These are phyloP conservation scores for Patella caerulea DNA, from an alignment of 2,888 invertebrate genomes.

Conservation along the genomic window DNA sequence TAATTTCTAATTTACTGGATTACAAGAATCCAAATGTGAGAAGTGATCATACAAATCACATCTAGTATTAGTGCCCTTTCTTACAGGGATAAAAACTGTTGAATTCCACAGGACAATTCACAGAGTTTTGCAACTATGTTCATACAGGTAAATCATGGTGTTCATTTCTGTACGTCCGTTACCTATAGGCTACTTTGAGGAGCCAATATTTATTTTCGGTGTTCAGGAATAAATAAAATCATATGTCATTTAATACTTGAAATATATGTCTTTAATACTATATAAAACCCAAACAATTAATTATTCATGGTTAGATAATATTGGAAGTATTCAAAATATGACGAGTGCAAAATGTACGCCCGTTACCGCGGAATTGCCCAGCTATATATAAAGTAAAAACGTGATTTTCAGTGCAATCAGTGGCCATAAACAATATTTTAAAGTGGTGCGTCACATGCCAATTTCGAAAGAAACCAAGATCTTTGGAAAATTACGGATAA, in stretches of 20 bases:
- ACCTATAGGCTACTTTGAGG: not conserved
- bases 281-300: not conserved
- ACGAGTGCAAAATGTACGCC: not conserved
- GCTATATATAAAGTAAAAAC: no score
- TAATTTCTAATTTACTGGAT: constrained; percentile 2
- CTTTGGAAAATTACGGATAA: no score
- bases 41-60: not conserved
- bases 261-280: not conserved
- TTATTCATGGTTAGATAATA: no score
- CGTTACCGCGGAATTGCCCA: constrained; percentile 3
- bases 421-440: no score
- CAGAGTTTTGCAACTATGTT: constrained; percentile 3
- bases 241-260: not conserved
- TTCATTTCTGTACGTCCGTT: constrained; percentile 5
- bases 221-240: not conserved
- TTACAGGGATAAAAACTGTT: not conserved
- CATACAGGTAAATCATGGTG: not conserved
- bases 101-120: not conserved
- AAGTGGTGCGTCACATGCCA: no score
- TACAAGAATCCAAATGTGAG: not conserved
- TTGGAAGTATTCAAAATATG: not conserved
- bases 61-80: not conserved
- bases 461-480: no score
- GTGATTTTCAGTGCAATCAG: no score
- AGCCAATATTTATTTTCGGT: not conserved